These are phyloP conservation scores for Phaethornis superciliosus DNA, from an alignment of 2,113 vertebrate species.

Conservation along the genomic window DNA sequence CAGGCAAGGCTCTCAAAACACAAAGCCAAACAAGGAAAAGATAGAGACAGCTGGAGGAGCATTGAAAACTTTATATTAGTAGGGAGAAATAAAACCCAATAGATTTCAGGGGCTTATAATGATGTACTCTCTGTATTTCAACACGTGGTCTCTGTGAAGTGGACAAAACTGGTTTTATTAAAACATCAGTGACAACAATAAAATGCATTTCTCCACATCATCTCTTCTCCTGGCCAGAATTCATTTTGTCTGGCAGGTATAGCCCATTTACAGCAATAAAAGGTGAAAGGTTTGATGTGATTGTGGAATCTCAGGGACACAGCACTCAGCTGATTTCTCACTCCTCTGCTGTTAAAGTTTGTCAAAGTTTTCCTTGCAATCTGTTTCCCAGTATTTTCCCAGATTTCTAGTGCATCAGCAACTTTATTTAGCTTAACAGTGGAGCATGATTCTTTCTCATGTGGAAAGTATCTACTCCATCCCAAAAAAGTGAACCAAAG, in stretches of 20 bases:
- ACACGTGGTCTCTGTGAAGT: slow-evolving; percentile 20
- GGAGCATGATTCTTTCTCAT: neutral
- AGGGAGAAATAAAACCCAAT: slow-evolving; percentile 44
- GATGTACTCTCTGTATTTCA: slow-evolving; percentile 16
- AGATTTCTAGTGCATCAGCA: neutral
- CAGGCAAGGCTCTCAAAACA: neutral
- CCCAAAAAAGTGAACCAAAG: neutral
- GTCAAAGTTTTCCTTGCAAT: neutral
- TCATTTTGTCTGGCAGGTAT: neutral
- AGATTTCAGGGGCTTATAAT: neutral
- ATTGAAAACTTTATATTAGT: slow-evolving; percentile 12
- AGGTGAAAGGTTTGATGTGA: neutral
- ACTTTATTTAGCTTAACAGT: neutral
- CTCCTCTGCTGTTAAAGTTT: neutral
- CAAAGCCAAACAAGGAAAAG: slow-evolving; percentile 40
- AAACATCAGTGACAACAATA: neutral
- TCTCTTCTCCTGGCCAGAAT: neutral
- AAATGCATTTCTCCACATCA: neutral
- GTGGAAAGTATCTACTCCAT: neutral
- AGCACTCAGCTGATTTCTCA: neutral
- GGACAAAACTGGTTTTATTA: neutral
- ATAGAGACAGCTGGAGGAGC: neutral
- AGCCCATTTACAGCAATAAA: neutral
- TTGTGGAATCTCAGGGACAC: neutral
- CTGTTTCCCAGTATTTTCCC: neutral